Evolutionary conservation across 2,888 invertebrate species (phyloP), one percentile per base, ranked within the genome.

Genomic region (Prosopocoilus inquinatus): DNA sequence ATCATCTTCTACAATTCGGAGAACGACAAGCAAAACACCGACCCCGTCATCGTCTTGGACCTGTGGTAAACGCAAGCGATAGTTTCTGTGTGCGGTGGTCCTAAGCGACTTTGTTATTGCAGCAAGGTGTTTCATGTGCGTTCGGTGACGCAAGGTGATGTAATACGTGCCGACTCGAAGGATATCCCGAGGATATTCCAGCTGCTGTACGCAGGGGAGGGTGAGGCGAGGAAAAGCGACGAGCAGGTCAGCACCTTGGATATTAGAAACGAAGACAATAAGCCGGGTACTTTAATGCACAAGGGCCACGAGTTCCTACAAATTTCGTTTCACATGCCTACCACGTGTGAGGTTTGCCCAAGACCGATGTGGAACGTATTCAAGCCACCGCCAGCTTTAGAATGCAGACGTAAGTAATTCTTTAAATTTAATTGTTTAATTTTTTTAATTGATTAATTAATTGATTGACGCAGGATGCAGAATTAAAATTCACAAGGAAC

Each of bases 111-210:
- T 64, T 56, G 60, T 50, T 58, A 58, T 75, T 76, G 9, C 82
- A 95, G 97, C 81, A 97, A 98, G 85, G 91, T 99, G 75, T 98
- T 96, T 83, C 97, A 98, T 81, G 98, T 98, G 67, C 89, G 98
- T 64, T 92, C 95, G 59, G 98, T 99, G 66, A 97, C 98, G 61
- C 97, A 97, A 79, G 97, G 97, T 70, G 99, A 99, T 84, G 97
- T 98, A 70, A 96, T 98, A 77, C 89, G 97, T 75, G 98, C 96
- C 53, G 96, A 97, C 84, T 94, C 96, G 78, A 95, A 94, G 86
- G 96, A 98, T 84, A 96, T 99, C 80, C 98, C 98, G 70, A 89
- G 96, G 78, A 99, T 99, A 80, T 98, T 99, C 82, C 86, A 96
- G 83, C 83, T 98, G 72, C 81, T 98, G 70, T 98, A 98, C 79